phyloP scores from a whole-genome alignment of 2,888 invertebrate species.

The Neria commutata region DNA sequence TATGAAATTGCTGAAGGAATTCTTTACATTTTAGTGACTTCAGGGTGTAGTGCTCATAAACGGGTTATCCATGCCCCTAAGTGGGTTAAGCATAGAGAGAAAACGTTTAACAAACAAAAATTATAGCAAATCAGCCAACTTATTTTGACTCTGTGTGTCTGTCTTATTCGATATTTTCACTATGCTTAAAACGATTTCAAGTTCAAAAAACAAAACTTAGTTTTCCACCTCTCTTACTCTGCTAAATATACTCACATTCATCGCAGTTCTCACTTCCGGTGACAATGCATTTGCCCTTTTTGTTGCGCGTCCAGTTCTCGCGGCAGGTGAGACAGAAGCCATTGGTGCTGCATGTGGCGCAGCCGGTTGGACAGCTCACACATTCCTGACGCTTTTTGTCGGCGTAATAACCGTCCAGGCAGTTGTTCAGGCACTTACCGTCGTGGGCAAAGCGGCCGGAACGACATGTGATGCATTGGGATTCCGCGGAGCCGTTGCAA shows the following conservation, averaged over 20 bases:
- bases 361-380: slow-evolving; percentile 77
- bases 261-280: slow-evolving; percentile 74
- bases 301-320: slow-evolving; percentile 76
- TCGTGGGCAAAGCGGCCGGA: slow-evolving; percentile 73
- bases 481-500: slow-evolving; percentile 77
- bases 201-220: too few species aligned
- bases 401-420: slow-evolving; percentile 76
- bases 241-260: slow-evolving; percentile 64
- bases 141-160: too few species aligned
- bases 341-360: slow-evolving; percentile 74
- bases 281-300: slow-evolving; percentile 76
- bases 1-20: too few species aligned
- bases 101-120: too few species aligned
- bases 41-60: too few species aligned
- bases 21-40: too few species aligned
- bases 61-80: too few species aligned
- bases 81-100: too few species aligned
- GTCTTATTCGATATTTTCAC: too few species aligned
- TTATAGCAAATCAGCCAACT: too few species aligned
- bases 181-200: too few species aligned
- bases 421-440: slow-evolving; percentile 74
- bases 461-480: slow-evolving; percentile 83
- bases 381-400: slow-evolving; percentile 82
- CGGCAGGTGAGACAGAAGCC: slow-evolving; percentile 77
- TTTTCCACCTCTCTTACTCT: too few species aligned